These are phyloP conservation scores for Phyllostomus discolor DNA, from an alignment of 2,113 vertebrate genomes.

Conservation along the genomic window DNA sequence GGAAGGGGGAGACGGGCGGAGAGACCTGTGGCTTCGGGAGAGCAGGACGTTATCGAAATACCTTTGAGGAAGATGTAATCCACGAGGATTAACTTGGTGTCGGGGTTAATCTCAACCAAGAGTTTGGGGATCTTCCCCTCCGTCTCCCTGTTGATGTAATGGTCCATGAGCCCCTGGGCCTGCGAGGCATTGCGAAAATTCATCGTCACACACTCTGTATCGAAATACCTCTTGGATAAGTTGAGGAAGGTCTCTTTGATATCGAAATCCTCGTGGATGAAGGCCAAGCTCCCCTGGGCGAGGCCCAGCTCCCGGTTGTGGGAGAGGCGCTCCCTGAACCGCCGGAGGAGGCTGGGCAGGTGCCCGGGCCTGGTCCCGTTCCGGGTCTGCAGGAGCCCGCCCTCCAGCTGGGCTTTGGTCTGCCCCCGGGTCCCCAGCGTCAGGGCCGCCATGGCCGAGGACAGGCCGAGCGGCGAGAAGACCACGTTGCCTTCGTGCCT, in stretches of 20 bases:
- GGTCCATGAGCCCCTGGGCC: conserved; percentile 83
- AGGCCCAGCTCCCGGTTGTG: conserved; percentile 81
- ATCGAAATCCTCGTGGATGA: conserved; percentile 80
- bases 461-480: conserved; percentile 89
- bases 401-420: conserved; percentile 83
- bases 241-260: conserved; percentile 82
- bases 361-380: conserved; percentile 58
- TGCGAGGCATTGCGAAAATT: conserved; percentile 81
- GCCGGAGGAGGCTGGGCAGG: conserved; percentile 84
- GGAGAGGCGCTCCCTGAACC: conserved; percentile 82
- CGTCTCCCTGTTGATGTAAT: conserved; percentile 83
- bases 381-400: conserved; percentile 77
- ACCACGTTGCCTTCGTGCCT: conserved; percentile 89
- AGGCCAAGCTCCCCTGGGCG: conserved; percentile 83
- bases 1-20: fast-evolving
- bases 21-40: background rate
- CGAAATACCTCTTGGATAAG: conserved; percentile 84
- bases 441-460: conserved; percentile 82
- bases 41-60: conserved; percentile 66
- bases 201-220: conserved; percentile 81
- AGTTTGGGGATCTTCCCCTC: conserved; percentile 81
- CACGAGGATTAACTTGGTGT: conserved; percentile 84
- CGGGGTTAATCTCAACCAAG: conserved; percentile 80
- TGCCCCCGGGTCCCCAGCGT: conserved; percentile 81
- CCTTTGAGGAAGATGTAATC: conserved; percentile 91